Evolutionary conservation across 2,797 vertebrate species (phyloP), one percentile per base, ranked within the genome.

Genomic region (Manis javanica): DNA sequence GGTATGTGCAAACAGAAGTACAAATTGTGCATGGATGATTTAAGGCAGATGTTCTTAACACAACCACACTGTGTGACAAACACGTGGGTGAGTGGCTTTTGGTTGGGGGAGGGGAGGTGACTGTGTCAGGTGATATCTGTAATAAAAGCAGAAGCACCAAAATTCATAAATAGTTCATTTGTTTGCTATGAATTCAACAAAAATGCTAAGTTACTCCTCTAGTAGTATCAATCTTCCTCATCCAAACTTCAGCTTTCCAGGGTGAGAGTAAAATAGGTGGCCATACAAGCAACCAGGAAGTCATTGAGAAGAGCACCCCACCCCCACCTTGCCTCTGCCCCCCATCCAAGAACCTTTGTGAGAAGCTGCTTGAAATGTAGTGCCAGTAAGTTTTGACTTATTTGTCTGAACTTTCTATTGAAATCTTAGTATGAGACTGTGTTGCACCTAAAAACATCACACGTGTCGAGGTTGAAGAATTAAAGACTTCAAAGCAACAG

Each of bases 1-100:
- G 3, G 66, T 87, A 85, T 23, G 29, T 89, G 79, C 78, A 95
- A 83, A 63, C 49, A 81, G 69, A 90, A 97, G 34, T 59, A 75
- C 46, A 46, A 46, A 46, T 85, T 92, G 74, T 69, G 24, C 87
- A 16, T 91, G 68, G 31, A 57, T 89, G 77, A 72, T 34, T 59
- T 96, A 85, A 95, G 49, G 78, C 49, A 90, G 49, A 61, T 15
- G 21, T 63, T 87, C 68, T 66, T 53, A 37, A 21, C 59, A 34
- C 0, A 19, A 31, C 42, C 39, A 7, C 19, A 26, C 2, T 0
- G 15, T 26, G 23, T 24, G 51, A 79, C 23, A 64, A 53, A 68
- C 19, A 7, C 1, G 0, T 29, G 46, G 21, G 14, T 68, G 88
- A 53, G 5, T 6, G 37, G 26, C 39, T 19, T 5, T 16, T 34